Conservation (phyloP, 2,797 vertebrate species). For the Enteromius thamalakanensis region DNA sequence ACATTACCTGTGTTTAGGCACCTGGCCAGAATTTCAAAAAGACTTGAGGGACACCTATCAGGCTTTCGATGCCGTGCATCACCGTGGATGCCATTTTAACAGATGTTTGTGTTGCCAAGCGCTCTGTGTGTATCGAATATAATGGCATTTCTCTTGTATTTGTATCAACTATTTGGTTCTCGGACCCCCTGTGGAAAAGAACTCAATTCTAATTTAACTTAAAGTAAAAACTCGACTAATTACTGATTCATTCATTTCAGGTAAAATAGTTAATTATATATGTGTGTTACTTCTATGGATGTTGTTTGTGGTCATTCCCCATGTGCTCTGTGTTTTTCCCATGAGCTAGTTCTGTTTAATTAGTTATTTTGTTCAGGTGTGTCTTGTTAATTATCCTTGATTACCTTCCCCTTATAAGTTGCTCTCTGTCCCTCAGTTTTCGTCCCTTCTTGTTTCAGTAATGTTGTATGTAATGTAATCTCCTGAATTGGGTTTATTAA, state of each 20-base stretch:
- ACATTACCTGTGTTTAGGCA: constrained; percentile 71
- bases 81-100: background rate
- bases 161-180: background rate
- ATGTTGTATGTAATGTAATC: no score
- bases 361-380: no score
- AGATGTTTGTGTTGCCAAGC: background rate
- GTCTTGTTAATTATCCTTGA: no score
- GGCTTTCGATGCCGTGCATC: background rate
- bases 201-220: background rate
- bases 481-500: no score
- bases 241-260: background rate
- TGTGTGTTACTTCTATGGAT: no score
- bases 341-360: no score
- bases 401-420: no score
- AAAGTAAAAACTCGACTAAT: background rate
- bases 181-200: background rate
- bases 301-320: no score
- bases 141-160: background rate
- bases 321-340: no score
- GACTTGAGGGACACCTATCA: constrained; percentile 31
- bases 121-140: background rate
- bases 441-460: no score
- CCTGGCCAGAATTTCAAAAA: constrained; percentile 65
- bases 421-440: no score
- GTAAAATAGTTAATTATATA: background rate